These are phyloP conservation scores for Hydractinia symbiolongicarpus DNA, from an alignment of 30 jellyfish, hydroid and myxozoan species.

Conservation along the genomic window DNA sequence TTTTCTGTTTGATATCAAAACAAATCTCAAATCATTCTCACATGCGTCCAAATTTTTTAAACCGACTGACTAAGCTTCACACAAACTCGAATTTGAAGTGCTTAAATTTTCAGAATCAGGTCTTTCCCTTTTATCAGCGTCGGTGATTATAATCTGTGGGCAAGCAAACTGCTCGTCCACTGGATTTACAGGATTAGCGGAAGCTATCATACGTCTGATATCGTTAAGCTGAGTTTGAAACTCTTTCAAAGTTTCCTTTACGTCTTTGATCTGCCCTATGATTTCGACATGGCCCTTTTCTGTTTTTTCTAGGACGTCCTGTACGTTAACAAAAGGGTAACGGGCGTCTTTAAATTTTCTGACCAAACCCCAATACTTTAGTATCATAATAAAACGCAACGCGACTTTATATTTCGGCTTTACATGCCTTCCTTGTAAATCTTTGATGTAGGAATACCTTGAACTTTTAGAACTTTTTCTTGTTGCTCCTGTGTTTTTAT, in stretches of 20 bases:
- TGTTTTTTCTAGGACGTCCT: constrained; percentile 23
- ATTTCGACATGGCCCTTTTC: constrained; percentile 15
- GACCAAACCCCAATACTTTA: neutral
- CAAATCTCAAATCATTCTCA: no score
- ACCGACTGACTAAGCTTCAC: no score
- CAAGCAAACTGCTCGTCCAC: no score
- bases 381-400: neutral
- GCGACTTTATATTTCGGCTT: constrained; percentile 6
- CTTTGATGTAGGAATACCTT: neutral
- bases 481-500: no score
- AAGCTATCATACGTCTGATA: neutral
- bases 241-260: neutral
- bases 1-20: no score
- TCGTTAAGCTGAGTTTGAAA: neutral
- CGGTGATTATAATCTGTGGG: no score
- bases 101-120: no score
- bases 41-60: no score
- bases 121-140: no score
- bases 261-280: neutral
- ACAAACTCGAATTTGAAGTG: no score
- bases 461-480: neutral
- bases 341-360: constrained; percentile 15
- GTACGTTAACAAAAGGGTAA: constrained; percentile 15
- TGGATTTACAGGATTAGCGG: no score
- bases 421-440: neutral